Base-by-base conservation (phyloP, 2,797 vertebrate genomes). In the Erpetoichthys calabaricus region DNA sequence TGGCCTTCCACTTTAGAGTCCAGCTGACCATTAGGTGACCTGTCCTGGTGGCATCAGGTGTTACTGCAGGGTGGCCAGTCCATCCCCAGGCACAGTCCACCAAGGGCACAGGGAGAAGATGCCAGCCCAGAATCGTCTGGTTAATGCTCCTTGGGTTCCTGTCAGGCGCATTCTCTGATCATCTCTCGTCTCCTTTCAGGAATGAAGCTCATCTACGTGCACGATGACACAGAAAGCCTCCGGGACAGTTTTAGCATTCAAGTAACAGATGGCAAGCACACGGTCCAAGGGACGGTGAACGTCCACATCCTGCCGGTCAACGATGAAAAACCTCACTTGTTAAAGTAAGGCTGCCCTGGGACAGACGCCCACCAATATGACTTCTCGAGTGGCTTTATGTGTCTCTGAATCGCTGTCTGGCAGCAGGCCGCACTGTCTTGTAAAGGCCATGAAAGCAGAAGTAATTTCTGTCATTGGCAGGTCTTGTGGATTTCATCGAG, bases 201-300 rank as follows among this genome's bases (percentile, higher is more conserved):
- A 76, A 73, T 86, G 82, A 83, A 77, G 77, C 76, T 90, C 66
- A 63, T 80, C 57, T 89, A 87, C 71, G 72, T 86, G 74, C 90
- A 92, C 65, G 88, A 92, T 70, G 87, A 86, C 84, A 86, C 86
- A 56, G 90, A 94, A 75, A 89, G 82, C 75, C 83, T 82, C 72
- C 71, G 86, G 83, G 92, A 92, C 78, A 67, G 68, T 57, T 75
- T 91, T 77, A 70, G 71, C 60, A 51, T 87, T 65, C 80, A 71
- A 73, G 83, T 95, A 87, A 90, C 88, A 83, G 92, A 95, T 81
- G 91, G 92, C 71, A 78, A 80, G 70, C 84, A 83, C 77, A 70
- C 82, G 72, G 87, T 90, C 70, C 78, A 81, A 75, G 81, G 79
- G 75, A 86, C 79, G 61, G 76, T 84, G 65, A 71, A 76, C 69